phyloP scores from a whole-genome alignment of 2,888 invertebrate genomes.

The Leucophenga maculata region DNA sequence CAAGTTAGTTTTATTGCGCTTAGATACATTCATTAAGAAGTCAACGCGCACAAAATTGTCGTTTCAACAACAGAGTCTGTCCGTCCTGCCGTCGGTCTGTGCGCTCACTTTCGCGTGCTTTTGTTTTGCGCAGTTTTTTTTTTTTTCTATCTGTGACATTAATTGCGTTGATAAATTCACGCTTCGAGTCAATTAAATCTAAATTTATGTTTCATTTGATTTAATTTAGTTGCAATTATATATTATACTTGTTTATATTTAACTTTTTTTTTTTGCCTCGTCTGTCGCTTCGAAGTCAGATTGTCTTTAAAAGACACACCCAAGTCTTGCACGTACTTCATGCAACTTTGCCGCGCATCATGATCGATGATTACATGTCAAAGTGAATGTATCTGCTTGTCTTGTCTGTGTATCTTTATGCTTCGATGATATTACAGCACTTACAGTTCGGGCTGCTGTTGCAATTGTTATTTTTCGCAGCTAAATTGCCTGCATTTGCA shows the following conservation, averaged over 20 bases:
- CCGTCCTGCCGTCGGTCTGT: slow-evolving; percentile 29
- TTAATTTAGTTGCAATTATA: slow-evolving; percentile 16
- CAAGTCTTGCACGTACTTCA: too few species aligned
- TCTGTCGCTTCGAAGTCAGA: too few species aligned
- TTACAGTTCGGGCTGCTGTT: not conserved
- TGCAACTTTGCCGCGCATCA: too few species aligned
- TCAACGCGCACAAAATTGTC: slow-evolving; percentile 8
- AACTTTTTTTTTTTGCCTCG: too few species aligned
- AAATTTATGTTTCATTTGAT: slow-evolving; percentile 26
- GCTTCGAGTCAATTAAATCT: slow-evolving; percentile 48
- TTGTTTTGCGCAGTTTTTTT: slow-evolving; percentile 6
- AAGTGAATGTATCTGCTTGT: too few species aligned
- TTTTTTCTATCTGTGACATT: slow-evolving; percentile 38
- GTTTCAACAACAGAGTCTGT: slow-evolving; percentile 13
- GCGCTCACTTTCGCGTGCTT: slow-evolving; percentile 19
- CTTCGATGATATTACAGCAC: too few species aligned
- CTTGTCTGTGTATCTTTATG: too few species aligned
- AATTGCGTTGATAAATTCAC: slow-evolving; percentile 51
- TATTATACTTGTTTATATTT: too few species aligned
- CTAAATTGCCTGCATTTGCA: slow-evolving; percentile 48
- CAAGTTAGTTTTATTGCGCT: slow-evolving; percentile 43
- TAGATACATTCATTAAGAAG: slow-evolving; percentile 43
- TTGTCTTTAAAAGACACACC: too few species aligned
- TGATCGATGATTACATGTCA: too few species aligned
- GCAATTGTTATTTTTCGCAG: slow-evolving; percentile 18